Percentiles rank a stretch among this genome's conserved stretches.
Conservation (phyloP, 2,888 invertebrate species). For the Dicyrtomina minuta region DNA sequence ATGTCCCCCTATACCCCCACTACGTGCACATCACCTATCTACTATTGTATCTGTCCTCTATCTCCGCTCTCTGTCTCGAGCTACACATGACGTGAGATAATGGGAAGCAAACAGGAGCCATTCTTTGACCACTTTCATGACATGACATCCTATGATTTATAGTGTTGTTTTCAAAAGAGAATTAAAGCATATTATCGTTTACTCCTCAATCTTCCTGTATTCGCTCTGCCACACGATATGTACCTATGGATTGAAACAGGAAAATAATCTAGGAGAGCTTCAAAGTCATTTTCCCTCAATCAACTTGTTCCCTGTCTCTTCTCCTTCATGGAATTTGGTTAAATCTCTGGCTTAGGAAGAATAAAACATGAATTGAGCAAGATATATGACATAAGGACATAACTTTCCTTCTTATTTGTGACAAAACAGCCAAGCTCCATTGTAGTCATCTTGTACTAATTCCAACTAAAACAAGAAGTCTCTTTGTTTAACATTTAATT, state of each 20-base stretch:
- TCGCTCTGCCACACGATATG: not conserved
- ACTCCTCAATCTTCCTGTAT: slow-evolving; percentile 22
- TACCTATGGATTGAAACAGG: not conserved
- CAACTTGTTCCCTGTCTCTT: slow-evolving; percentile 16
- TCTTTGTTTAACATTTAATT: too few species aligned
- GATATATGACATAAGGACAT: too few species aligned
- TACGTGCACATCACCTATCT: too few species aligned
- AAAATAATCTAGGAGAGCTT: slow-evolving; percentile 10
- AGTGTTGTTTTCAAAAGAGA: slow-evolving; percentile 52
- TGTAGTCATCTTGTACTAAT: too few species aligned
- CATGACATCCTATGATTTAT: slow-evolving; percentile 52
- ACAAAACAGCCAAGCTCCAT: too few species aligned
- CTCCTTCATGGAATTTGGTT: not conserved
- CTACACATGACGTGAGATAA: slow-evolving; percentile 32
- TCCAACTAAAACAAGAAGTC: too few species aligned
- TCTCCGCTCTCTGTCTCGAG: slow-evolving; percentile 13
- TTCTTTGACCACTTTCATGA: slow-evolving; percentile 24
- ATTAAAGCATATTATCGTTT: slow-evolving; percentile 41
- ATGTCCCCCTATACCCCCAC: too few species aligned
- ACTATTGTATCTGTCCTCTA: slow-evolving; percentile 22
- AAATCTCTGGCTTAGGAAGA: too few species aligned
- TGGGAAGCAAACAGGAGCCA: slow-evolving; percentile 29
- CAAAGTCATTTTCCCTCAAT: slow-evolving; percentile 26
- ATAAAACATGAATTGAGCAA: too few species aligned
- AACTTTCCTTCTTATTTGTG: too few species aligned